Conservation (phyloP, 2,113 vertebrate genomes). For the rat (Rattus norvegicus) region GRCr8 NC_086025.1:55318501-55319000, state of each 20-base stretch:
- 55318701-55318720: not conserved
- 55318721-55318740: not conserved
- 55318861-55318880: conserved; percentile 29
- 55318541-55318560: too few species aligned
- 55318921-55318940: not conserved
- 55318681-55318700: conserved; percentile 38
- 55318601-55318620: not conserved
- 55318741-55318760: conserved; percentile 4
- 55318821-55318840: conserved; percentile 46
- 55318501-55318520: too few species aligned
- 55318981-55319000: not conserved
- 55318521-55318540: too few species aligned
- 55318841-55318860: conserved; percentile 54
- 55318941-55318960: not conserved
- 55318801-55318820: conserved; percentile 49
- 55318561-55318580: too few species aligned
- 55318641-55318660: not conserved
- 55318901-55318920: not conserved
- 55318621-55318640: not conserved
- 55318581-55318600: too few species aligned
- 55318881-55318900: not conserved
- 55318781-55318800: conserved; percentile 5
- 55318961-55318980: not conserved
- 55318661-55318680: not conserved
- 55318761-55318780: not conserved